These are phyloP conservation scores for Heterohyrax brucei DNA, from an alignment of 2,797 vertebrate genomes.

Conservation along the genomic window DNA sequence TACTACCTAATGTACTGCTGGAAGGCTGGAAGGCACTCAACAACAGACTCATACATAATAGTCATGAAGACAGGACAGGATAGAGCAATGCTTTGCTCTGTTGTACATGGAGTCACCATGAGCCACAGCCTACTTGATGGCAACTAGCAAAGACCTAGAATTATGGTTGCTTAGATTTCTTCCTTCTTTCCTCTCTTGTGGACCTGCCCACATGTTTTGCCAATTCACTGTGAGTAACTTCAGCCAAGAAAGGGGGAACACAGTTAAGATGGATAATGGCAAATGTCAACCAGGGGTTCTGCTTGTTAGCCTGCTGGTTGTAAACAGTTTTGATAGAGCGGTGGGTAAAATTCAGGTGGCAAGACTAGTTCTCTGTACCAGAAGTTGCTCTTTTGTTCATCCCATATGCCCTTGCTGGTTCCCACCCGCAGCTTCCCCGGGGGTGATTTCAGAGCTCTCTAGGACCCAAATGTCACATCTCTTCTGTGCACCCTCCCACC, in stretches of 20 bases:
- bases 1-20: background rate
- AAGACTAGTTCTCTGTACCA: background rate
- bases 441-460: background rate
- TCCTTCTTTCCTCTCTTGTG: slow-evolving; percentile 11
- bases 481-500: background rate
- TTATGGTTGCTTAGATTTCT: background rate
- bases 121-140: background rate
- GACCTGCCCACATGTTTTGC: background rate
- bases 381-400: background rate
- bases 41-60: background rate
- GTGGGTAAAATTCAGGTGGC: background rate
- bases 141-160: background rate
- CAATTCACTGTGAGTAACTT: background rate
- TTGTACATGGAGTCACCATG: background rate
- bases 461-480: background rate
- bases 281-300: background rate
- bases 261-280: background rate
- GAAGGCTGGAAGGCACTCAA: background rate
- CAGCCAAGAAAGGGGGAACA: slow-evolving; percentile 12
- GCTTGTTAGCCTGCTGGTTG: background rate
- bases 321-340: background rate
- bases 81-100: background rate
- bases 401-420: fast-evolving
- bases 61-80: too few relatives aligned
- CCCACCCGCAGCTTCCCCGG: background rate